Evolutionary conservation across 2,797 vertebrate species (phyloP), one percentile per base, ranked within the genome.

Genomic region (Gallirallus australis): DNA sequence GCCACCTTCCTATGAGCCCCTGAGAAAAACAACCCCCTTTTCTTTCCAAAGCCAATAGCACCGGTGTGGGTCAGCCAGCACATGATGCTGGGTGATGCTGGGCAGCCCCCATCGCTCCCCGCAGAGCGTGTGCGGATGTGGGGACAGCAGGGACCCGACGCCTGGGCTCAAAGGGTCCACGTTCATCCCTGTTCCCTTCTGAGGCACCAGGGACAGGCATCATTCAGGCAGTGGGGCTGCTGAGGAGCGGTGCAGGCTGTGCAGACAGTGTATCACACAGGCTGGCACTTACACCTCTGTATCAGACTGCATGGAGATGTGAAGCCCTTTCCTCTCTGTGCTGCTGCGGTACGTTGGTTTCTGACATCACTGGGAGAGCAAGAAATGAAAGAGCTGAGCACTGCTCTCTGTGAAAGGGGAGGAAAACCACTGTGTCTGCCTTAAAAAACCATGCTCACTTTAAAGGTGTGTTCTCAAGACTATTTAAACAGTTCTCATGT

Each of bases 231-330:
- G 28, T 0, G 8, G 53, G 28, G 45, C 59, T 50, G 53, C 48
- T 8, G 3, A 53, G 63, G 54, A 65, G 47, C 9, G 0, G 14
- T 4, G 47, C 30, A 13, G 63, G 57, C 27, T 85, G 59, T 56
- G 6, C 2, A 8, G 61, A 39, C 0, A 0, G 5, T 1, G 11
- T 5, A 0, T 61, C 2, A 2, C 9, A 2, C 2, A 10, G 3
- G 20, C 35, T 47, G 16, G 71, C 4, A 12, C 24, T 71, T 31
- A 11, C 17, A 2, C 69, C 39, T 71, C 50, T 37, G 7, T 82
- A 4, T 2, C 1, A 4, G 17, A 37, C 15, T 70, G 79, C 40
- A 8, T 31, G 37, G 91, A 30, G 89, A 7, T 3, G 31, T 70
- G 39, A 59, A 93, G 61, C 15, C 60, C 30, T 45, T 14, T 28